Evolutionary conservation across 2,797 vertebrate genomes (phyloP), one percentile per base, ranked within the genome.

Genomic region (Chelon auratus): DNA sequence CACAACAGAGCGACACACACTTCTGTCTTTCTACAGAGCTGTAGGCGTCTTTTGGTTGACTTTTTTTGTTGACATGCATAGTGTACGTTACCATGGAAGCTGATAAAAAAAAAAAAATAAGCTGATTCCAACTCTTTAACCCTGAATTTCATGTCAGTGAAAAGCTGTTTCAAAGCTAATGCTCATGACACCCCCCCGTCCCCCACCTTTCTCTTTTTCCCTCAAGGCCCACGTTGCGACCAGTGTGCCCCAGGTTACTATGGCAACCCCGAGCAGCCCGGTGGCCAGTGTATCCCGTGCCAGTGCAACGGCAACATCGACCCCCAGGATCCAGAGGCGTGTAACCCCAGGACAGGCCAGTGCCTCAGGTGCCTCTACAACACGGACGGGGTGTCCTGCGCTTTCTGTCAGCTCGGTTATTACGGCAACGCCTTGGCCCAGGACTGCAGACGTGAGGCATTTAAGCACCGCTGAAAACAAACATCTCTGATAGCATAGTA

Each of bases 221-320:
- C 36, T 17, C 4, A 0, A 98, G 96, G 96, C 11, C 65, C 91
- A 3, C 94, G 93, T 70, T 98, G 96, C 24, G 93, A 97, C 82
- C 85, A 9, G 59, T 98, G 95, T 42, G 95, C 94, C 37, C 92
- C 96, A 0, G 95, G 96, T 76, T 95, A 96, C 86, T 96, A 95
- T 0, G 96, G 96, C 20, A 84, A 81, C 15, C 94, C 96, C 0
- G 92, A 93, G 72, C 86, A 72, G 13, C 74, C 87, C 0, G 88
- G 91, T 0, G 95, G 95, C 0, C 83, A 54, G 13, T 97, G 95
- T 67, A 78, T 84, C 3, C 95, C 93, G 0, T 97, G 96, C 68
- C 90, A 95, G 45, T 98, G 96, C 84, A 96, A 94, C 50, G 91
- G 93, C 62, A 97, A 98, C 91, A 96, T 96, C 0, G 93, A 96